Evolutionary conservation across 2,888 invertebrate species (phyloP), one percentile per base, ranked within the genome.

Genomic region (Latrodectus elegans): DNA sequence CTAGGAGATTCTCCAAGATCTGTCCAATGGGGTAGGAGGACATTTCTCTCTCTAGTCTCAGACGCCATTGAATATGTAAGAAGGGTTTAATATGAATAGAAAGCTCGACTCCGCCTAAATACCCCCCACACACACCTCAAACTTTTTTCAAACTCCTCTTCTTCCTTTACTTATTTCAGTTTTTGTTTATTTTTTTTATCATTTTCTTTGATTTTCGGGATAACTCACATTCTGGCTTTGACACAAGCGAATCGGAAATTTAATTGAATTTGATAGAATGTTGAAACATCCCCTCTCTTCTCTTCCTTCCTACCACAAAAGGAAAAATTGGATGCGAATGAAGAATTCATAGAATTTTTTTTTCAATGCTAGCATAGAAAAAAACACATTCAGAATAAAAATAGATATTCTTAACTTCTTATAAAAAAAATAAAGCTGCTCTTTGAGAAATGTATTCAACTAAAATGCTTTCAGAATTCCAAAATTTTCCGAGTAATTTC

Each of bases 1-100:
- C 85, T 75, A 86, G 85, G 85, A 80, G 85, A 86, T 86, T 79
- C 85, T 70, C 75, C 70, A 55, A 76, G 80, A 76, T 86, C 85
- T 80, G 80, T 86, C 85, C 85, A 86, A 86, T 86, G 38, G 85
- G 80, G 71, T 75, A 80, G 76, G 80, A 86, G 85, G 85, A 86
- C 85, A 86, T 86, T 86, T 86, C 80, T 68, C 85, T 86, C 80
- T 76, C 70, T 64, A 86, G 85, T 86, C 80, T 75, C 70, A 86
- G 80, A 80, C 85, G 85, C 85, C 85, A 86, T 86, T 86, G 85
- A 86, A 86, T 86, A 86, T 86, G 85, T 86, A 86, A 86, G 85
- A 86, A 86, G 85, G 85, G 74, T 86, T 86, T 86, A 86, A 86
- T 86, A 80, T 80, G 80, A 86, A 86, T 86, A 75, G 86, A 82